A percentile compares a stretch with the other conserved stretches of the same genome.
Conservation (phyloP, 1,140 invertebrate species). For the Hylyphantes graminicola region DNA sequence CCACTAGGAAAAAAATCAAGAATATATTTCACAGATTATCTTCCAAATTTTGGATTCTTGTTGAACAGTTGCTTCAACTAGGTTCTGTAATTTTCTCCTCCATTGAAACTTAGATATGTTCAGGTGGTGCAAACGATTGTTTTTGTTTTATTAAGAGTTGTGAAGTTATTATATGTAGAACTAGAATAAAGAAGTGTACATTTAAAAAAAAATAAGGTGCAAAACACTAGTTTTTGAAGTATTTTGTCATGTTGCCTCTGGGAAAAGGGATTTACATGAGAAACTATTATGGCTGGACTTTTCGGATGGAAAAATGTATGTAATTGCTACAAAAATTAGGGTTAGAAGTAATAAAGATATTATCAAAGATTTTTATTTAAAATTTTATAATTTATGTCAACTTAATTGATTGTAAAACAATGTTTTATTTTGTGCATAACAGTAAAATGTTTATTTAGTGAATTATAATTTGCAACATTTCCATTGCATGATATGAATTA, state of each 20-base stretch:
- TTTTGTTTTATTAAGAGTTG: constrained; percentile 13
- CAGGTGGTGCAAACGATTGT: constrained; percentile 22
- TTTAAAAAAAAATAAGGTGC: constrained; percentile 1
- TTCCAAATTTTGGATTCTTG: neutral
- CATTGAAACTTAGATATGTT: constrained; percentile 5
- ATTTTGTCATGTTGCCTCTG: constrained; percentile 43
- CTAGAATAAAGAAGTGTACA: constrained; percentile 24
- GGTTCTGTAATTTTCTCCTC: neutral
- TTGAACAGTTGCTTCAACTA: neutral
- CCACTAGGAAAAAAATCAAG: neutral
- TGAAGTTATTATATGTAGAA: neutral
- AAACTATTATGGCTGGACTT: too few relatives aligned
- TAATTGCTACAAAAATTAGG: too few relatives aligned
- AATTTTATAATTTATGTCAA: too few relatives aligned
- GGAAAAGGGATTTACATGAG: neutral
- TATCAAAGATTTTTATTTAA: too few relatives aligned
- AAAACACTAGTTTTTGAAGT: constrained; percentile 42
- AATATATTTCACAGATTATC: neutral
- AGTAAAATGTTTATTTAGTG: too few relatives aligned
- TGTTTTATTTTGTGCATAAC: too few relatives aligned
- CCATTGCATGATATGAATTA: too few relatives aligned
- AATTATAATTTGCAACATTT: too few relatives aligned
- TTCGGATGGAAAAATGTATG: too few relatives aligned
- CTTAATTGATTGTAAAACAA: too few relatives aligned
- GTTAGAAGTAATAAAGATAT: too few relatives aligned